Base-by-base conservation (phyloP, 2,888 invertebrate species). In the Ornithoptera alexandrae region DNA sequence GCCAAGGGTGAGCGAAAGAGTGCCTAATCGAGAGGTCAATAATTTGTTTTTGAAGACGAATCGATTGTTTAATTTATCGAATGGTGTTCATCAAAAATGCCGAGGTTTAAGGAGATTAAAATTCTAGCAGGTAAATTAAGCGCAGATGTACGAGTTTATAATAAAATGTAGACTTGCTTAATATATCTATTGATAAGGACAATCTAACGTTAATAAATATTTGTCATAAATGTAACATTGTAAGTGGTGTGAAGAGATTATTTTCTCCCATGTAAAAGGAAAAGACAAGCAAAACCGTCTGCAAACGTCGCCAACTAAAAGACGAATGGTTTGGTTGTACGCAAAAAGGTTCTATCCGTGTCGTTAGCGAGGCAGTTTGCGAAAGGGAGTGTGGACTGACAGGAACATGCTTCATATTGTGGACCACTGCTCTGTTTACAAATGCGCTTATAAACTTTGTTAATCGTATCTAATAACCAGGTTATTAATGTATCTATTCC, bases 261-360 rank as follows among this genome's bases (percentile, higher is more conserved):
- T 75, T 84, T 83, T 83, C 77, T 82, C 79, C 82, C 76, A 70
- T 74, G 75, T 76, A 74, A 72, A 62, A 67, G 67, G 74, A 76
- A 79, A 80, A 78, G 75, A 78, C 79, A 77, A 76, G 79, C 77
- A 76, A 78, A 81, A 80, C 79, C 82, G 83, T 85, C 82, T 82
- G 83, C 83, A 81, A 84, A 86, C 84, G 87, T 87, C 87, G 81
- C 75, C 79, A 76, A 80, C 77, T 76, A 76, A 79, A 89, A 91
- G 92, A 92, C 88, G 92, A 90, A 92, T 89, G 89, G 81, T 81
- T 82, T 77, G 79, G 79, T 80, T 81, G 81, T 78, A 83, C 81
- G 79, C 89, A 91, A 91, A 92, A 92, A 92, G 87, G 87, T 87
- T 82, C 78, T 78, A 72, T 81, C 74, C 78, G 80, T 81, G 85